phyloP scores from a whole-genome alignment of 1,140 invertebrate genomes.

The Drosophila subpulchrella region DNA sequence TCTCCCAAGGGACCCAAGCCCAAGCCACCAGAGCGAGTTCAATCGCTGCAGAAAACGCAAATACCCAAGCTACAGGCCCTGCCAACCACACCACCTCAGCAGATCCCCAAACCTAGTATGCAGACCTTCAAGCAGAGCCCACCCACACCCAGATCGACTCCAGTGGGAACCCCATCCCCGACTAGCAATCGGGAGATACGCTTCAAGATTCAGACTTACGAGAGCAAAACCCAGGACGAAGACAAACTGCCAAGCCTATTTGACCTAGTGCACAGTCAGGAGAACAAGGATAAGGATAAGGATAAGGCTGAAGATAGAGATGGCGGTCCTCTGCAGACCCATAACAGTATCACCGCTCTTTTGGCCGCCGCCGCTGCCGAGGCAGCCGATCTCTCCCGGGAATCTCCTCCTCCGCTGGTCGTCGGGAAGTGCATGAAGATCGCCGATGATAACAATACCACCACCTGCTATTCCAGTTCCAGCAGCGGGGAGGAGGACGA shows the following conservation, averaged over 20 bases:
- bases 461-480: constrained; percentile 73
- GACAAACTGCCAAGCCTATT: constrained; percentile 87
- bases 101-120: constrained; percentile 67
- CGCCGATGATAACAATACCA: constrained; percentile 54
- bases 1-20: constrained; percentile 75
- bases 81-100: constrained; percentile 58
- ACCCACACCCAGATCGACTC: constrained; percentile 48
- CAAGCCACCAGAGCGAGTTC: constrained; percentile 79
- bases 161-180: constrained; percentile 59
- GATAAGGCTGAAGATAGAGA: constrained; percentile 22
- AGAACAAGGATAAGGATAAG: constrained; percentile 20
- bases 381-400: constrained; percentile 57
- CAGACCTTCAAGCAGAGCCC: constrained; percentile 76
- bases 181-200: constrained; percentile 71
- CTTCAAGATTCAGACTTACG: constrained; percentile 83
- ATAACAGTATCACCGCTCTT: constrained; percentile 50
- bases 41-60: constrained; percentile 73
- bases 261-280: constrained; percentile 88
- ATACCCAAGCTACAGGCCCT: constrained; percentile 72
- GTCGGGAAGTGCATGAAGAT: constrained; percentile 80
- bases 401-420: constrained; percentile 68
- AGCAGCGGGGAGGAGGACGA: constrained; percentile 79
- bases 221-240: constrained; percentile 70
- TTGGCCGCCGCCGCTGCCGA: constrained; percentile 67
- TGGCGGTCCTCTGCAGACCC: constrained; percentile 8